Base-by-base conservation (phyloP, 2,888 invertebrate genomes). In the Ormyrus nitidulus region DNA sequence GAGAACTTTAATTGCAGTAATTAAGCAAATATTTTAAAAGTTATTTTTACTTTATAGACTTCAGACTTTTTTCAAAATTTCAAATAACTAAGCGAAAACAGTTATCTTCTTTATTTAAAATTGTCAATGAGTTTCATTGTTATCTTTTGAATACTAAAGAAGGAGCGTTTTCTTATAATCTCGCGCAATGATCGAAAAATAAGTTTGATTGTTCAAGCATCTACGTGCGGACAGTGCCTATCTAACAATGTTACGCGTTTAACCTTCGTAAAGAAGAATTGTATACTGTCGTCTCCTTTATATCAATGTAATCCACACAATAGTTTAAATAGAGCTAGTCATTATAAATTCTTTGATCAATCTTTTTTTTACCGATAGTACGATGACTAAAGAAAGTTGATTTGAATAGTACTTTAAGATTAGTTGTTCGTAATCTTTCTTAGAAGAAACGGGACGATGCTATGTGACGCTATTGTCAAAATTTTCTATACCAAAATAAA, bases 311-410 rank as follows among this genome's bases (percentile, higher is more conserved):
- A 75, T 66, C 59, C 44, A 61, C 71, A 80, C 75, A 75, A 75
- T 66, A 49, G 59, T 75, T 54, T 46, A 71, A 61, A 72, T 79
- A 76, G 59, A 13, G 71, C 76, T 6, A 80, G 71, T 80, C 76
- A 76, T 71, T 75, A 66, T 61, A 66, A 19, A 59, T 76, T 66
- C 80, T 56, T 70, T 9, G 46, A 71, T 61, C 48, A 53, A 56
- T 61, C 65, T 54, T 58, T 73, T 74, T 69, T 44, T 58, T 59
- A 34, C 58, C 46, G 34, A 34, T 34, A 71, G 65, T 48, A 44
- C 59, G 66, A 80, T 72, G 76, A 80, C 71, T 80, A 80, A 71
- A n/a, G 59, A 49, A 76, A 76, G 56, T 61, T 72, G 44, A 76
- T 80, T 76, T 65, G 53, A 71, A 76, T 61, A 53, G 44, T 65